phyloP scores from a whole-genome alignment of 1,140 invertebrate genomes.

The Cyphomyrmex costatus region DNA sequence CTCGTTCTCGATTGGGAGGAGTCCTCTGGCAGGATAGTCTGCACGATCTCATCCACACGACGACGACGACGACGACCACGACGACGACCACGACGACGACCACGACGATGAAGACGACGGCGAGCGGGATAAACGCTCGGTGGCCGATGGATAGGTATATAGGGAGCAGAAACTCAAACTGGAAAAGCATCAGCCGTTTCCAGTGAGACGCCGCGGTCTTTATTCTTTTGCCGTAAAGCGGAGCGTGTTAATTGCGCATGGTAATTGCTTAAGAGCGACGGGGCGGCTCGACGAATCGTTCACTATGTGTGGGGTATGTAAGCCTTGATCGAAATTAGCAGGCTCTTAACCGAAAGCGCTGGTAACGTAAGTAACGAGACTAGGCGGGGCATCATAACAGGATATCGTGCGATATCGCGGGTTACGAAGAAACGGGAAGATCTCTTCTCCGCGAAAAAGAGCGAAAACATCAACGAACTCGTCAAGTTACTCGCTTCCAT shows the following conservation, averaged over 20 bases:
- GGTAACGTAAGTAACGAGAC: slow-evolving; percentile 22
- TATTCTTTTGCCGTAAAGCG: slow-evolving; percentile 14
- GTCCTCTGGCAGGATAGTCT: slow-evolving; percentile 37
- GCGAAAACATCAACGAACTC: neutral
- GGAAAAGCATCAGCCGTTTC: slow-evolving; percentile 45
- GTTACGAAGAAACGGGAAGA: neutral
- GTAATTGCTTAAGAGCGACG: slow-evolving; percentile 51
- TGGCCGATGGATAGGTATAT: slow-evolving; percentile 3
- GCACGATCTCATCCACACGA: slow-evolving; percentile 35
- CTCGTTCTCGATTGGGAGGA: slow-evolving; percentile 46
- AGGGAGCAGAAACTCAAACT: slow-evolving; percentile 17
- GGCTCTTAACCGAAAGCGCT: slow-evolving; percentile 22
- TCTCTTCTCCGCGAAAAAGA: neutral
- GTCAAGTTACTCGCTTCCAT: neutral
- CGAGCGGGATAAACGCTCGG: slow-evolving; percentile 36
- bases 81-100: slow-evolving; percentile 17
- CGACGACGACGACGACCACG: neutral
- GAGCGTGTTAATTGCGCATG: slow-evolving; percentile 54
- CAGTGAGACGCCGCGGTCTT: slow-evolving; percentile 6
- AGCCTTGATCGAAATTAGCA: slow-evolving; percentile 39
- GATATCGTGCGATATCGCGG: neutral
- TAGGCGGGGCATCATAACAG: neutral
- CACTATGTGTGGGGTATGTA: slow-evolving; percentile 13
- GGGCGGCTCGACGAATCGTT: neutral
- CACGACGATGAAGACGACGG: slow-evolving; percentile 18